A percentile compares a stretch with the other conserved stretches of the same genome.
Evolutionary conservation across 2,888 invertebrate species (phyloP).

Genomic region (Cerceris rybyensis): DNA sequence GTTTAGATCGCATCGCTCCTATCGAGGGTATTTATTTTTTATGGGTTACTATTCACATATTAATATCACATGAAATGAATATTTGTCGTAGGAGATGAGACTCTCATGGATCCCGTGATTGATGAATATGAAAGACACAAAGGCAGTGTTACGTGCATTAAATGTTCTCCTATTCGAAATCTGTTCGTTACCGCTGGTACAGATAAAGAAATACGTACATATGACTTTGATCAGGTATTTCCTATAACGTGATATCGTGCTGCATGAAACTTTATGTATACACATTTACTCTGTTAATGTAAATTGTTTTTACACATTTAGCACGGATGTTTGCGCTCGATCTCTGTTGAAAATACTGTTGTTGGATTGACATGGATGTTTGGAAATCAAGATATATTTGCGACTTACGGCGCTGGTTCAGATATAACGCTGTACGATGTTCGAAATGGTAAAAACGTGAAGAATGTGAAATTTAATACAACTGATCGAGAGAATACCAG

Average conservation of each 20-base stretch:
- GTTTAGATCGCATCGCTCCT: conserved; percentile 68
- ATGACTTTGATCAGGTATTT: conserved; percentile 75
- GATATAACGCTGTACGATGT: conserved; percentile 74
- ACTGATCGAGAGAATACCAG: conserved; percentile 69
- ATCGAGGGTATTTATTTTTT: conserved; percentile 67
- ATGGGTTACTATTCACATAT: not conserved
- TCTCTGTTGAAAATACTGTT: conserved; percentile 73
- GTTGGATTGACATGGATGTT: conserved; percentile 75
- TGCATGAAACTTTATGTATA: not conserved
- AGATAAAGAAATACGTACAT: conserved; percentile 78
- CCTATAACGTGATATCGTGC: not conserved
- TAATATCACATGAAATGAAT: not conserved
- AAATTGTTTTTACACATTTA: conserved; percentile 44
- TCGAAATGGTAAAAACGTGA: conserved; percentile 63
- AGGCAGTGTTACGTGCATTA: conserved; percentile 76
- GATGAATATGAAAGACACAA: conserved; percentile 76
- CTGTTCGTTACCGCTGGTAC: conserved; percentile 75
- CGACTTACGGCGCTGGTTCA: conserved; percentile 75
- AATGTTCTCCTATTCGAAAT: conserved; percentile 73
- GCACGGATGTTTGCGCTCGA: conserved; percentile 67
- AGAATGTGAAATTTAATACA: conserved; percentile 70
- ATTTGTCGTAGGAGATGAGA: conserved; percentile 65
- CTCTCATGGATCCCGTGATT: conserved; percentile 77
- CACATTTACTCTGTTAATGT: not conserved
- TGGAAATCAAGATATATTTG: conserved; percentile 73